These are phyloP conservation scores for Scelioninae gen. 1 DNA, from an alignment of 2,888 invertebrate species.

Conservation along the genomic window DNA sequence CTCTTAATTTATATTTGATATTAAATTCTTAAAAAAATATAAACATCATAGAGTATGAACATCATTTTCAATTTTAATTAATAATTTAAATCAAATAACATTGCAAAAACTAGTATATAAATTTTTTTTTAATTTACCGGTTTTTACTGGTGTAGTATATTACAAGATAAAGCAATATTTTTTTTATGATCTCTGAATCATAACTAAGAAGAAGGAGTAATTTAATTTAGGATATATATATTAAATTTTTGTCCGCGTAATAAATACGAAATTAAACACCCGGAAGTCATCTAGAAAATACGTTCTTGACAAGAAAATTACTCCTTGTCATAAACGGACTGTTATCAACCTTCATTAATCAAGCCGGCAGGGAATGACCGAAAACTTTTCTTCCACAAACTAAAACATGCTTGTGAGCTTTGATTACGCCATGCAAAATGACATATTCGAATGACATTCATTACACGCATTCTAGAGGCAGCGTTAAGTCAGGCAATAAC, in stretches of 20 bases:
- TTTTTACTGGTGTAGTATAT: too few species aligned
- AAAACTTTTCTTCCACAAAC: neutral
- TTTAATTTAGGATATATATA: too few species aligned
- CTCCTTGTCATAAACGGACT: neutral
- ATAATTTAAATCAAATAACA: too few species aligned
- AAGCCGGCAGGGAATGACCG: neutral
- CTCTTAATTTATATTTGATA: too few species aligned
- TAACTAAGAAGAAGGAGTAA: too few species aligned
- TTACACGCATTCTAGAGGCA: slow-evolving; percentile 27
- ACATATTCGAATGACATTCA: slow-evolving; percentile 16
- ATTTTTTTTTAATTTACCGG: too few species aligned
- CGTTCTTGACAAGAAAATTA: neutral
- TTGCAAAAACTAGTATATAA: too few species aligned
- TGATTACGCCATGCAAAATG: neutral
- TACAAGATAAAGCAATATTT: too few species aligned
- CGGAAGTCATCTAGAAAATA: neutral
- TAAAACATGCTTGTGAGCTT: neutral
- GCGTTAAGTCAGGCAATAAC: slow-evolving; percentile 17
- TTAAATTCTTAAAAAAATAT: too few species aligned
- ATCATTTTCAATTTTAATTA: too few species aligned
- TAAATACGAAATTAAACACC: neutral
- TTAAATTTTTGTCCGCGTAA: neutral
- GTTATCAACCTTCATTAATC: neutral
- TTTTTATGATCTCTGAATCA: too few species aligned
- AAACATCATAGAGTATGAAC: too few species aligned